phyloP scores from a whole-genome alignment of 2,888 invertebrate genomes.

The Drosophila percnosoma region DNA sequence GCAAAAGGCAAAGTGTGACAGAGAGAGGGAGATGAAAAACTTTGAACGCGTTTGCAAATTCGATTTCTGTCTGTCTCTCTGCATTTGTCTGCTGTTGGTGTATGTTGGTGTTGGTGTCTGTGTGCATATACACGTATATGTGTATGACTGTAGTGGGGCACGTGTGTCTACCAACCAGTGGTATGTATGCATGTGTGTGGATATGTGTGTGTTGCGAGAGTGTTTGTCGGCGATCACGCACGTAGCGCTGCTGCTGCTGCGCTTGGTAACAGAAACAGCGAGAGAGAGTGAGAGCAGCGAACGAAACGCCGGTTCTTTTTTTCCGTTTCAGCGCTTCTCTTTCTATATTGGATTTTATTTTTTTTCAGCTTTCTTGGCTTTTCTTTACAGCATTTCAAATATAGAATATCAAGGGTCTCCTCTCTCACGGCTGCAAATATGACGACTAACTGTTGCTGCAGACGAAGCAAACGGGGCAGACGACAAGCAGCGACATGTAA shows the following conservation, averaged over 20 bases:
- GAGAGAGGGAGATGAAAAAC: constrained; percentile 44
- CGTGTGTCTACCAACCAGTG: constrained; percentile 72
- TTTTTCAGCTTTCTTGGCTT: constrained; percentile 50
- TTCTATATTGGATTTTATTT: constrained; percentile 34
- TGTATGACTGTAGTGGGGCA: constrained; percentile 82
- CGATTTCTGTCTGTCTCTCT: constrained; percentile 47
- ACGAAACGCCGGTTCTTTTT: constrained; percentile 77
- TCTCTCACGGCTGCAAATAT: constrained; percentile 43
- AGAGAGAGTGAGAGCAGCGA: constrained; percentile 36
- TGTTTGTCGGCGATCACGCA: constrained; percentile 66
- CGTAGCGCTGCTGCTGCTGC: constrained; percentile 56
- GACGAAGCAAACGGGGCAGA: constrained; percentile 15
- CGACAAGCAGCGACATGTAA: constrained; percentile 23
- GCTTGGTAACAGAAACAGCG: constrained; percentile 69
- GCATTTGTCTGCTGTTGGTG: constrained; percentile 4
- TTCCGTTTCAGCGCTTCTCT: constrained; percentile 31
- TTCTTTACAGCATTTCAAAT: constrained; percentile 80
- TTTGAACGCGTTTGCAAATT: constrained; percentile 70
- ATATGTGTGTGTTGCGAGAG: constrained; percentile 54
- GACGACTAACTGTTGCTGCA: constrained; percentile 57
- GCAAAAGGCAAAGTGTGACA: constrained; percentile 27
- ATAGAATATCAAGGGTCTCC: constrained; percentile 83
- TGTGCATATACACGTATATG: constrained; percentile 19
- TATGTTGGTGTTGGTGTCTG: constrained; percentile 13
- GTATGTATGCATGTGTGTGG: constrained; percentile 51